These are phyloP conservation scores for Meloidogyne chitwoodi DNA, from an alignment of 1,140 invertebrate species.

Conservation along the genomic window DNA sequence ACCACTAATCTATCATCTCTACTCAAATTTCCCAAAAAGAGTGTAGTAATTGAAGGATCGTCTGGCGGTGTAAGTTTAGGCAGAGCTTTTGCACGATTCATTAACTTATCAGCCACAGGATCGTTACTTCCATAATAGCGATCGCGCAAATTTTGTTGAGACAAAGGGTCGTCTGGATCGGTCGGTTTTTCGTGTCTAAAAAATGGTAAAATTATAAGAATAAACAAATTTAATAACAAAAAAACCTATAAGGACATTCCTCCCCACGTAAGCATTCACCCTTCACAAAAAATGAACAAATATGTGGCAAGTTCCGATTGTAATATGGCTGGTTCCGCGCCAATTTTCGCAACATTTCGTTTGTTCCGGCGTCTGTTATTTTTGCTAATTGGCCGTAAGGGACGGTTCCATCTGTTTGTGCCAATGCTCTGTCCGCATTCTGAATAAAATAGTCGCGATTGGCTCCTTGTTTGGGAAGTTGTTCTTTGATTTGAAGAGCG, in stretches of 20 bases:
- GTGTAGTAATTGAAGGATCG: constrained; percentile 88
- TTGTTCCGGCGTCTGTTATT: constrained; percentile 62
- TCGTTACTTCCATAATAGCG: constrained; percentile 92
- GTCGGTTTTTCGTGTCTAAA: constrained; percentile 92
- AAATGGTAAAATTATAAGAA: constrained; percentile 15
- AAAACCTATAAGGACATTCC: constrained; percentile 85
- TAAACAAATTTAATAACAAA: constrained; percentile 4
- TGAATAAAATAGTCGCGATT: constrained; percentile 99
- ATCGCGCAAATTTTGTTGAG: constrained; percentile 99
- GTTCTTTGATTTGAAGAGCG: constrained; percentile 73
- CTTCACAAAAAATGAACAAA: constrained; percentile 99
- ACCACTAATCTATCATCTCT: constrained; percentile 68
- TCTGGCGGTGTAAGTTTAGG: constrained; percentile 89
- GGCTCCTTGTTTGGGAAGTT: constrained; percentile 90
- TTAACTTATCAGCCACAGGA: constrained; percentile 79
- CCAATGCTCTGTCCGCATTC: constrained; percentile 78
- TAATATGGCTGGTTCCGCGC: constrained; percentile 96
- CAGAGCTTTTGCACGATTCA: constrained; percentile 82
- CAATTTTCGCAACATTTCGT: constrained; percentile 84
- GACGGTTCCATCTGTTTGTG: constrained; percentile 62
- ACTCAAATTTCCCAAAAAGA: constrained; percentile 88
- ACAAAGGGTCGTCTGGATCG: constrained; percentile 96
- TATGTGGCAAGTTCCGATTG: constrained; percentile 94
- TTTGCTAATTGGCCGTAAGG: constrained; percentile 64
- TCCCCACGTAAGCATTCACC: constrained; percentile 97